Base-by-base conservation (phyloP, 2,797 vertebrate genomes). In the Leptodactylus fallax region DNA sequence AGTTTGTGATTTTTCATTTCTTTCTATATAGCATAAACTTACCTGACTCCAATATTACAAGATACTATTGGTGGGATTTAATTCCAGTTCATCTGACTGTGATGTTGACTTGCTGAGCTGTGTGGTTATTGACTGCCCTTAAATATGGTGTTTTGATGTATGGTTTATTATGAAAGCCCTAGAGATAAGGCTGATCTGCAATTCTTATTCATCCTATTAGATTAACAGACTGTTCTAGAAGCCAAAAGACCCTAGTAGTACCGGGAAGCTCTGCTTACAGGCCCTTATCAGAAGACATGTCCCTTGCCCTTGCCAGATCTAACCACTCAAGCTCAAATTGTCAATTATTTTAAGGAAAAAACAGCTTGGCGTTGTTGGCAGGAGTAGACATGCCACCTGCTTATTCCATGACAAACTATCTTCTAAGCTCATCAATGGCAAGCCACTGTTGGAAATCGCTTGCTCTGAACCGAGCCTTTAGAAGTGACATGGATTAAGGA, bases 261-360 rank as follows among this genome's bases (percentile, higher is more conserved):
- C 10, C 6, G 7, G 13, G 21, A 71, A 69, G 51, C 17, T 55
- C 55, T 83, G 71, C 49, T 17, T 13, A 49, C 58, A 65, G 23
- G 12, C 49, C 72, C 51, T 74, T 74, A 45, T 88, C 61, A 49
- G 55, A 60, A 79, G 82, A 79, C 25, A 21, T 65, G 65, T 83
- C 53, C 53, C 49, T 6, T 53, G 10, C 10, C 79, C 21, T 17
- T 71, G 72, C 71, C 88, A 86, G 58, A 72, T 86, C 51, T 83
- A 61, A 78, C 49, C 63, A 83, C 84, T 89, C 83, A 71, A 78
- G 61, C 78, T 86, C 36, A 86, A 89, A 86, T 25, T 78, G 84
- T 19, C 72, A 86, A 86, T 86, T 86, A 67, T 79, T 85, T 86
- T 83, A 21, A 83, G 72, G 1, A 23, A 53, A 83, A 49, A 61